Percentiles rank a stretch among this genome's conserved stretches.
These are phyloP conservation scores for Sarcoramphus papa DNA, from an alignment of 2,797 vertebrate species.

Conservation along the genomic window DNA sequence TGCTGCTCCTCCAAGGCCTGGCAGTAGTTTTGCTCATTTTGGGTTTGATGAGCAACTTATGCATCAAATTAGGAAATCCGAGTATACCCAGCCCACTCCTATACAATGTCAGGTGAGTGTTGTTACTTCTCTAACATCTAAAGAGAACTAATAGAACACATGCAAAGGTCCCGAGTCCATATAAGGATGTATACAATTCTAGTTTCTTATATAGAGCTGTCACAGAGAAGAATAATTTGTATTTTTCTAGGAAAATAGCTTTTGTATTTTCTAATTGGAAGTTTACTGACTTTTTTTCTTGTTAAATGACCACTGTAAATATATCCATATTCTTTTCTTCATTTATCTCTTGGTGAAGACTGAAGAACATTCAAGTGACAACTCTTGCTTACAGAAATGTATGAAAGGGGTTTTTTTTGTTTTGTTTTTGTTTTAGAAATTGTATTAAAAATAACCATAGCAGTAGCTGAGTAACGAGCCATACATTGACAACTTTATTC, in stretches of 20 bases:
- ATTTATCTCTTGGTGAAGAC: not conserved
- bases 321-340: not conserved
- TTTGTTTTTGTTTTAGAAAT: not conserved
- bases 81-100: constrained; percentile 96
- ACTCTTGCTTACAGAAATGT: not conserved
- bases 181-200: not conserved
- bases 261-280: not conserved
- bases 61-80: constrained; percentile 97
- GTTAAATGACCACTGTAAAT: not conserved
- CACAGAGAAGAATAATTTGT: not conserved
- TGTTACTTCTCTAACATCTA: not conserved
- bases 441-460: not conserved
- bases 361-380: not conserved
- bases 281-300: not conserved
- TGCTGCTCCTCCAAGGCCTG: constrained; percentile 92
- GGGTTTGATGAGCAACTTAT: constrained; percentile 96
- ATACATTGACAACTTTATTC: not conserved
- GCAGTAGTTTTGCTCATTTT: constrained; percentile 97
- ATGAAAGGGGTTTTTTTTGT: not conserved
- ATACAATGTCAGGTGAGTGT: constrained; percentile 94
- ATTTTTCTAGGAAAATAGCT: not conserved
- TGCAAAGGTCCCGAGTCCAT: not conserved
- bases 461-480: not conserved
- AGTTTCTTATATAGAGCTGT: not conserved
- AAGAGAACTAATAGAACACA: not conserved